A percentile compares a stretch with the other conserved stretches of the same genome.
These are phyloP conservation scores for Xylophagus ater DNA, from an alignment of 2,888 invertebrate species.

Conservation along the genomic window DNA sequence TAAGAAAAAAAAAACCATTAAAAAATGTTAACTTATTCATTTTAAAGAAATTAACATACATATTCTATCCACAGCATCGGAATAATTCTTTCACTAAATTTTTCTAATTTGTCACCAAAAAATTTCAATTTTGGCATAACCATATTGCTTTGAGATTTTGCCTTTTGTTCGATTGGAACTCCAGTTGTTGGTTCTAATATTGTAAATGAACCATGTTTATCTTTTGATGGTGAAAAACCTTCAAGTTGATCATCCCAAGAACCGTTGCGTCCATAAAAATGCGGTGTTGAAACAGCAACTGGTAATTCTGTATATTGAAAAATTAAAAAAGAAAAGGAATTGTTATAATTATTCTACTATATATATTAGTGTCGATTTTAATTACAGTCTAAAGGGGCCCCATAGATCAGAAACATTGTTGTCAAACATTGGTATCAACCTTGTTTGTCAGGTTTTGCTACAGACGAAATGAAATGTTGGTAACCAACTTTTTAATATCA, in stretches of 20 bases:
- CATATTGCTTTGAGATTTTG: constrained; percentile 54
- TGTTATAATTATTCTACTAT: no score
- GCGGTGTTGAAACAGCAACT: constrained; percentile 57
- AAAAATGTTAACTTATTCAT: neutral
- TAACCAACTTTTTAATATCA: no score
- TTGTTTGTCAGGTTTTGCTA: no score
- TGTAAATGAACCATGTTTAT: constrained; percentile 52
- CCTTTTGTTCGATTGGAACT: constrained; percentile 49
- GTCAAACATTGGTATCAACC: no score
- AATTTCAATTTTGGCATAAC: constrained; percentile 43
- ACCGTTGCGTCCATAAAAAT: constrained; percentile 45
- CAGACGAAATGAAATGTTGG: no score
- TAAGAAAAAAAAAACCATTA: constrained; percentile 23
- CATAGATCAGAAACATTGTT: no score
- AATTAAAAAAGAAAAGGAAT: no score
- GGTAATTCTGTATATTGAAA: constrained; percentile 47
- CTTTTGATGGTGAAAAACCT: constrained; percentile 47
- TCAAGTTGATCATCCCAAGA: constrained; percentile 42
- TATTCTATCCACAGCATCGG: constrained; percentile 61
- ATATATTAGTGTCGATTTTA: no score
- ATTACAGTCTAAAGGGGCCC: no score
- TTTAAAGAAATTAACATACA: constrained; percentile 40
- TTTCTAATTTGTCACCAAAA: constrained; percentile 40
- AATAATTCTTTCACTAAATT: constrained; percentile 45
- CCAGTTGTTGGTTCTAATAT: constrained; percentile 60